Conservation (phyloP, 2,113 vertebrate species). For the Cavia aperea region DNA sequence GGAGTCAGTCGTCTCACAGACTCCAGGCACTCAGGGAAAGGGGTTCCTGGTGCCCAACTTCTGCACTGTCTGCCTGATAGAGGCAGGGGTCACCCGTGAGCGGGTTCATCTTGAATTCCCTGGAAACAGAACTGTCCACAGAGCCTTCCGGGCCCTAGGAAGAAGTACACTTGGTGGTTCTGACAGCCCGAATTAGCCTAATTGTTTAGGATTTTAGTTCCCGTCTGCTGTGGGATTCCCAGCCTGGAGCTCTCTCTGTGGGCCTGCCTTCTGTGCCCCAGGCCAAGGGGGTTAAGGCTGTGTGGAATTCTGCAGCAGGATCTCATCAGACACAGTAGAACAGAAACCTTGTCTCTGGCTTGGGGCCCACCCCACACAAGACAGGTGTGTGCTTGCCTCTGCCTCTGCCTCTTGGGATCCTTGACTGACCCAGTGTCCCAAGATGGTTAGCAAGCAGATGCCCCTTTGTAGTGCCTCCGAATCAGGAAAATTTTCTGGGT, state of each 20-base stretch:
- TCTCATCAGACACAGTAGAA: not conserved
- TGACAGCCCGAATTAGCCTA: not conserved
- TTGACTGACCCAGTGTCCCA: not conserved
- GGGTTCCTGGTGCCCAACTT: not conserved
- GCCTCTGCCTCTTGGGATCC: not conserved
- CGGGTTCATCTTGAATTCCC: not conserved
- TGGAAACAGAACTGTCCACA: not conserved
- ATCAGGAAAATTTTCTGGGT: not conserved
- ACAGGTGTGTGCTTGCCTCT: not conserved
- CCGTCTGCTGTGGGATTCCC: not conserved
- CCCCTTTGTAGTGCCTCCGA: not conserved
- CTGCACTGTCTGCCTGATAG: not conserved
- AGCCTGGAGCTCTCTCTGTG: not conserved
- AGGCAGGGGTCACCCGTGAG: accelerated
- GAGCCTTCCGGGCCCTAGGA: too few relatives aligned
- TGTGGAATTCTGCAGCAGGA: not conserved
- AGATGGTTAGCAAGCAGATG: not conserved
- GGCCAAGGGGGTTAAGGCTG: not conserved
- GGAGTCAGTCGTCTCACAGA: not conserved
- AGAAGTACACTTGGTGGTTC: not conserved
- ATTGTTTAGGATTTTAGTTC: not conserved
- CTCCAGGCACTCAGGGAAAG: not conserved
- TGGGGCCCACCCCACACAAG: not conserved
- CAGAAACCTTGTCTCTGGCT: not conserved
- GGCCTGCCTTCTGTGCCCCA: not conserved